Evolutionary conservation across 2,888 invertebrate genomes (phyloP), one percentile per base, ranked within the genome.

Genomic region (Prosapia bicincta): DNA sequence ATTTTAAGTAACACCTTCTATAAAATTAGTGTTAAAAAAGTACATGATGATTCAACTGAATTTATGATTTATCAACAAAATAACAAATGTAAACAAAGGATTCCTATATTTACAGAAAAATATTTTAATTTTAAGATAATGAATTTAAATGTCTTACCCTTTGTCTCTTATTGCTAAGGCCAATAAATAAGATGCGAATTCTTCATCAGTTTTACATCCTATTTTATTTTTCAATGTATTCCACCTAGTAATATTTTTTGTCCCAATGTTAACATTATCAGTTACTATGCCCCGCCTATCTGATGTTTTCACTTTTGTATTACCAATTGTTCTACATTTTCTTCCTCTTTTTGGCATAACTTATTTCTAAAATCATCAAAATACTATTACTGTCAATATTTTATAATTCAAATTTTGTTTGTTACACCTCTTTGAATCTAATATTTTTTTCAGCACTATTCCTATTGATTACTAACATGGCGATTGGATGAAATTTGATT

Each of bases 121-220:
- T n/a, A n/a, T n/a, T n/a, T n/a, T n/a, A n/a, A n/a, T n/a, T n/a
- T n/a, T n/a, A n/a, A n/a, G n/a, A n/a, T n/a, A n/a, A n/a, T n/a
- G n/a, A n/a, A n/a, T n/a, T n/a, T n/a, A n/a, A n/a, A n/a, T n/a
- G n/a, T 32, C 73, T 82, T 83, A 86, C 86, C 83, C 82, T 73
- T 84, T 84, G 84, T 88, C 86, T 80, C 87, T 87, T 79, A 90
- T 88, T 75, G 90, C 90, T 77, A 91, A 86, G 83, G 89, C 89
- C 78, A 91, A 85, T 66, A 91, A 85, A 84, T 89, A 89, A 71
- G 88, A 87, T 66, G 89, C 89, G 82, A 91, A 90, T 82, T 90
- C 89, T 79, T 89, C 89, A 83, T 91, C 90, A 79, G 88, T 88
- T 81, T 86, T 85, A 82, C 87, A 89, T 72, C 81, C 81, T n/a